Evolutionary conservation across 2,113 vertebrate genomes (phyloP), one percentile per base, ranked within the genome.

Genomic region (Nesospiza acunhae): DNA sequence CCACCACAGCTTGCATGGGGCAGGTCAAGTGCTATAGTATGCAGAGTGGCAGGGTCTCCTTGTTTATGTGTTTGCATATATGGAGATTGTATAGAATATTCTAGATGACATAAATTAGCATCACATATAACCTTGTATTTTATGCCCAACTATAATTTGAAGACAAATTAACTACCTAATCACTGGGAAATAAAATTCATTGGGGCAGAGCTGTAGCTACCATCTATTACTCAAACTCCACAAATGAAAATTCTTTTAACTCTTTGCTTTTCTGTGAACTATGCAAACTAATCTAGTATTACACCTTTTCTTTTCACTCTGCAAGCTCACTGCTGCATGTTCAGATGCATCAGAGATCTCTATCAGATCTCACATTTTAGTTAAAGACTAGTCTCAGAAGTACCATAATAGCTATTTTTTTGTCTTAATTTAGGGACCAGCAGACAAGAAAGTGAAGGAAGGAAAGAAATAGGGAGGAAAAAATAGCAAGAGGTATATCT

Each of bases 331-430:
- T 74, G 62, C 30, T 91, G 22, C 14, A 1, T 55, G 37, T 55
- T 95, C 84, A 91, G n/a, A 53, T 50, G 17, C 50, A 90, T 28
- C 42, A 86, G 53, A 92, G 14, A 44, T 44, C n/a, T 89, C 56
- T 35, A 68, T 62, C 60, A 68, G 31, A 88, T 22, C 44, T 64
- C 35, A 28, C 12, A 74, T 69, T 89, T 87, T 69, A 77, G 76
- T 78, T 88, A 92, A 94, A 88, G 2, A 5, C 27, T 68, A 63
- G 35, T 64, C 79, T 92, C 58, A 89, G 41, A 92, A 87, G 33
- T 69, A 80, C 30, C 0, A 0, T 73, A 50, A 82, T 70, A 89
- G 44, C 41, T 62, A 39, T 76, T 89, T 90, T 91, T 91, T 89
- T 8, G 9, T 81, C 70, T 79, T 89, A 79, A 73, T 82, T 95